phyloP scores from a whole-genome alignment of 2,113 vertebrate species.

The Glareola pratincola region DNA sequence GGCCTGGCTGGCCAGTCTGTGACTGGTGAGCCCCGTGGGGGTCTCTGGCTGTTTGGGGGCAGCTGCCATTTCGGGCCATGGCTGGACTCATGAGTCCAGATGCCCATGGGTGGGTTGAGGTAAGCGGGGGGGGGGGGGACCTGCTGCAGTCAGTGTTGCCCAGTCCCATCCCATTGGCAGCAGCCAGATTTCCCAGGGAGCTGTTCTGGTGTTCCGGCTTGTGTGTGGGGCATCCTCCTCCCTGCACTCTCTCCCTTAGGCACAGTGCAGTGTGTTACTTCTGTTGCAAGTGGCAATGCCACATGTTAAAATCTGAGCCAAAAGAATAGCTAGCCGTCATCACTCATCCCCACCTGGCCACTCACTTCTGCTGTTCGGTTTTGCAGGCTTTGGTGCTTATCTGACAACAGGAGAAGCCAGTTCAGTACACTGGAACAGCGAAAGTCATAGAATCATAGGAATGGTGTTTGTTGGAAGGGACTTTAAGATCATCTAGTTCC shows the following conservation, averaged over 20 bases:
- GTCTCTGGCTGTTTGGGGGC: no score
- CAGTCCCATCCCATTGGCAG: not conserved
- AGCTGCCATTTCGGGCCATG: not conserved
- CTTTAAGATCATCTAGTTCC: not conserved
- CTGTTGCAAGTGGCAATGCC: not conserved
- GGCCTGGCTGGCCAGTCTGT: not conserved
- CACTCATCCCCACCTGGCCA: not conserved
- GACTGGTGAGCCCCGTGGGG: not conserved
- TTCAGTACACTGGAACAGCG: not conserved
- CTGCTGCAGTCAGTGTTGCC: not conserved
- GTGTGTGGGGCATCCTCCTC: accelerated
- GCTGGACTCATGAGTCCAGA: accelerated
- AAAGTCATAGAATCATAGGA: not conserved
- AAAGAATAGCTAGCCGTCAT: not conserved
- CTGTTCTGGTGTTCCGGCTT: not conserved
- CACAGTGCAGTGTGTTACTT: not conserved
- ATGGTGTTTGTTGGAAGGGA: not conserved
- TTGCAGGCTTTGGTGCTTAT: not conserved
- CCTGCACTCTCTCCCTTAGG: accelerated
- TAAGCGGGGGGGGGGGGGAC: accelerated
- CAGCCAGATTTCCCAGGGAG: not conserved
- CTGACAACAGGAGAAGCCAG: not conserved
- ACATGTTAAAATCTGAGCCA: not conserved
- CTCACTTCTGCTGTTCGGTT: accelerated
- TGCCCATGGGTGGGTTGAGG: not conserved